phyloP scores from a whole-genome alignment of 2,888 invertebrate species.

The Lasioglossum oenotherae region DNA sequence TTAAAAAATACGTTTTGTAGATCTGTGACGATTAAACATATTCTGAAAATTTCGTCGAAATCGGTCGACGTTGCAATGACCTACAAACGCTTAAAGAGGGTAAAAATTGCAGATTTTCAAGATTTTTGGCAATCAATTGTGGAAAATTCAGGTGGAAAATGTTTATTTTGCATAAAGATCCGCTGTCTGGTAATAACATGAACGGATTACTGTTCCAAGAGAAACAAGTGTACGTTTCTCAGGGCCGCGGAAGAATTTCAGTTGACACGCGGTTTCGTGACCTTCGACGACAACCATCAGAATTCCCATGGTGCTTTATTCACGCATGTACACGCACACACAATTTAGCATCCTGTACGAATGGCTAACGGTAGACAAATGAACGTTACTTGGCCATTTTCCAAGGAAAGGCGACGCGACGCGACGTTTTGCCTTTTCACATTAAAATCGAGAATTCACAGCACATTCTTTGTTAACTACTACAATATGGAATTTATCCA shows the following conservation, averaged over 20 bases:
- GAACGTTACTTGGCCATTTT: slow-evolving; percentile 52
- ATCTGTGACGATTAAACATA: too few species aligned
- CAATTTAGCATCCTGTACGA: slow-evolving; percentile 9
- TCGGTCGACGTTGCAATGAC: too few species aligned
- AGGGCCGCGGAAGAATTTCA: slow-evolving; percentile 23
- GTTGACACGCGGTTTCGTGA: slow-evolving; percentile 33
- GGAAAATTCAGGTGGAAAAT: too few species aligned
- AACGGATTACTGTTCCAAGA: neutral
- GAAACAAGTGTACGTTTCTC: slow-evolving; percentile 24
- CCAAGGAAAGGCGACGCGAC: neutral
- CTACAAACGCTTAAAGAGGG: too few species aligned
- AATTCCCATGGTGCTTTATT: slow-evolving; percentile 48
- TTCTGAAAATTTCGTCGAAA: too few species aligned
- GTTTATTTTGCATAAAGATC: neutral
- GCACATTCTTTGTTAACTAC: neutral
- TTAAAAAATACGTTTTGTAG: too few species aligned
- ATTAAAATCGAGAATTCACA: neutral
- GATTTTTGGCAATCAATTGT: too few species aligned
- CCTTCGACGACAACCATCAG: slow-evolving; percentile 21
- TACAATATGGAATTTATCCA: neutral
- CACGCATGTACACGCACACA: slow-evolving; percentile 22
- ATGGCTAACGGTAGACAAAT: slow-evolving; percentile 52
- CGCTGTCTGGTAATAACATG: neutral
- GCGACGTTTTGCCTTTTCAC: neutral
- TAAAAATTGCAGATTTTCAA: too few species aligned